Conservation (phyloP, 2,797 vertebrate genomes). For the Erethizon dorsatum region DNA sequence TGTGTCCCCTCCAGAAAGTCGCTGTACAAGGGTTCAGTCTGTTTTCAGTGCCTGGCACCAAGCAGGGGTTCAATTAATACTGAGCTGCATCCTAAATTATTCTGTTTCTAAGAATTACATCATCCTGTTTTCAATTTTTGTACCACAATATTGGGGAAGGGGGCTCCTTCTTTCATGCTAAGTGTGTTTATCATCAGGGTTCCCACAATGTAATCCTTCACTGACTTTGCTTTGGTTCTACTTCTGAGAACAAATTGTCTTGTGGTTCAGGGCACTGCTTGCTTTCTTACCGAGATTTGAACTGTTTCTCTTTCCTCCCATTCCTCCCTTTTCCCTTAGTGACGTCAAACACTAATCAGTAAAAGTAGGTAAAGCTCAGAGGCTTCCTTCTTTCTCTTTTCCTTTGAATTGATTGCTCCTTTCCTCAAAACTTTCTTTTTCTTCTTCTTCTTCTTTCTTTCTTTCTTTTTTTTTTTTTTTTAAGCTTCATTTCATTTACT, state of each 20-base stretch:
- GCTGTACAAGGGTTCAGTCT: neutral
- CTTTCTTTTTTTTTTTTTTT: too few species aligned
- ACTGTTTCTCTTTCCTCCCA: neutral
- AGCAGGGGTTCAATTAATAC: slow-evolving; percentile 51
- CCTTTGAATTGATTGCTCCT: slow-evolving; percentile 32
- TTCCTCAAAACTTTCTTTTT: too few species aligned
- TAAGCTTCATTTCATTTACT: neutral
- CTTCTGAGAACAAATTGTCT: slow-evolving; percentile 83
- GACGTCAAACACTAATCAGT: neutral
- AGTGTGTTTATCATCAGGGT: slow-evolving; percentile 81
- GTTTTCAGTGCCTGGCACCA: slow-evolving; percentile 3
- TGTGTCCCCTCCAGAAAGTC: neutral
- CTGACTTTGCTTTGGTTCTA: slow-evolving; percentile 78
- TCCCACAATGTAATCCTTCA: slow-evolving; percentile 81
- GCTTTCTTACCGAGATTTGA: slow-evolving; percentile 42
- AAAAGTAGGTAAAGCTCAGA: slow-evolving; percentile 42
- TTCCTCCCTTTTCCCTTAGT: slow-evolving; percentile 3
- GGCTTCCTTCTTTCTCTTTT: slow-evolving; percentile 11
- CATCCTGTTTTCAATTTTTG: slow-evolving; percentile 84
- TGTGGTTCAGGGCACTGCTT: slow-evolving; percentile 75
- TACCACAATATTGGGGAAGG: slow-evolving; percentile 50
- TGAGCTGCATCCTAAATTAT: slow-evolving; percentile 40
- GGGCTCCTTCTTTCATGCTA: slow-evolving; percentile 71
- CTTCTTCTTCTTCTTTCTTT: neutral
- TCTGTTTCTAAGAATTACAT: slow-evolving; percentile 72